Conservation (phyloP, 2,113 vertebrate species). For the Donacobius atricapilla region DNA sequence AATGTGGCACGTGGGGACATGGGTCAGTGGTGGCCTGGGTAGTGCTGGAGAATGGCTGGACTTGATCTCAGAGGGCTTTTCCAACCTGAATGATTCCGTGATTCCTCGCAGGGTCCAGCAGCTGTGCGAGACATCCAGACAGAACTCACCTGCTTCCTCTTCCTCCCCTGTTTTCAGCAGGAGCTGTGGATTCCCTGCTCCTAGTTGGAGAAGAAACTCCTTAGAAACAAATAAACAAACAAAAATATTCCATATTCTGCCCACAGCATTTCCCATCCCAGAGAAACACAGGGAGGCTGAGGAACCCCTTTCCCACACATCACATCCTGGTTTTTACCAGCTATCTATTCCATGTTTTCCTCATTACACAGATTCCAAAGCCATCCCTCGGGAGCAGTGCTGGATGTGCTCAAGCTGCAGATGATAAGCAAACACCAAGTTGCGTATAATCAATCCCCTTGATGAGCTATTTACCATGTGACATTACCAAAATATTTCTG, state of each 20-base stretch:
- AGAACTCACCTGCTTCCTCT: neutral
- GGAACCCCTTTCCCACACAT: neutral
- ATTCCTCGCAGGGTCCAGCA: fast-evolving
- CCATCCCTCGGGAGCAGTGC: neutral
- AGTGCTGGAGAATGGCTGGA: neutral
- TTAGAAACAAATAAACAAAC: neutral
- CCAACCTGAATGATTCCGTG: neutral
- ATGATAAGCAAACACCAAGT: slow-evolving; percentile 16
- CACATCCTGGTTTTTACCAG: neutral
- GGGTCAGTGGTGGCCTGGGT: neutral
- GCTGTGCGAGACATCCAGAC: neutral
- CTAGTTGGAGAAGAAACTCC: neutral
- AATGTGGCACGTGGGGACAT: neutral
- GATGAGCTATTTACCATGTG: slow-evolving; percentile 16
- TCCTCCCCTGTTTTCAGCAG: neutral
- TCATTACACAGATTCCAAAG: neutral
- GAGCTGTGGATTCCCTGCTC: neutral
- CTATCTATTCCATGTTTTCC: neutral
- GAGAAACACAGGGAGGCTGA: neutral
- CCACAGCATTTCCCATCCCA: fast-evolving
- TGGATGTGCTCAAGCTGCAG: neutral
- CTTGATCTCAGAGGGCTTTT: neutral
- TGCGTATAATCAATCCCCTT: neutral
- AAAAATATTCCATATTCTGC: neutral
- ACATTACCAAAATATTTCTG: slow-evolving; percentile 34